These are phyloP conservation scores for Halisarca cf. caerulea DNA, from an alignment of 37 sponge, comb jelly and placozoan genomes.

Conservation along the genomic window DNA sequence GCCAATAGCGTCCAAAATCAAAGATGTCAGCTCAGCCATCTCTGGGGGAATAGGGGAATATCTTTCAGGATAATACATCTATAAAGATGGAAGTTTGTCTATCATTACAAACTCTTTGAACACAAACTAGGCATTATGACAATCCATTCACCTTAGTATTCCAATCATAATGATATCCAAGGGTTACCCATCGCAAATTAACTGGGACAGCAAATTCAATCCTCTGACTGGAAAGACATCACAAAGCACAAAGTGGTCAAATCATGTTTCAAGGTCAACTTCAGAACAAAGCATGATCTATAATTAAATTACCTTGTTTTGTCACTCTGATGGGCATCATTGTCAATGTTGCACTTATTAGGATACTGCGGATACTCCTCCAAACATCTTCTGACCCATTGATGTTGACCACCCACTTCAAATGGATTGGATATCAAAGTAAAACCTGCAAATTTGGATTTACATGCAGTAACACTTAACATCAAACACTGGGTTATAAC, in stretches of 20 bases:
- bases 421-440: constrained; percentile 78
- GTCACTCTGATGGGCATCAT: too few species aligned
- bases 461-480: background rate
- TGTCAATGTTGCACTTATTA: constrained; percentile 81
- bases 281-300: too few species aligned
- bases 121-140: background rate
- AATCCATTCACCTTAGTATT: constrained; percentile 54
- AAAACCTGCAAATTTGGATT: constrained; percentile 53
- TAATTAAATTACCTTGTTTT: too few species aligned
- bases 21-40: constrained; percentile 60
- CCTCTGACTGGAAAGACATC: too few species aligned
- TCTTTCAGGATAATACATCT: constrained; percentile 21
- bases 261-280: too few species aligned
- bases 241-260: too few species aligned
- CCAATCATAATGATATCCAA: constrained; percentile 98
- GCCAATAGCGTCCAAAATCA: constrained; percentile 60
- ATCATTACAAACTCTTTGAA: background rate
- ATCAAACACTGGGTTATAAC: too few species aligned
- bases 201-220: too few species aligned
- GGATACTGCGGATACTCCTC: constrained; percentile 73
- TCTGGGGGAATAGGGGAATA: constrained; percentile 76
- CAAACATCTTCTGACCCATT: constrained; percentile 78
- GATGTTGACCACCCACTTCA: constrained; percentile 65
- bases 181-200: constrained; percentile 87
- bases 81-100: too few species aligned